Base-by-base conservation (phyloP, 2,888 invertebrate species). In the Himalopsyche japonica region DNA sequence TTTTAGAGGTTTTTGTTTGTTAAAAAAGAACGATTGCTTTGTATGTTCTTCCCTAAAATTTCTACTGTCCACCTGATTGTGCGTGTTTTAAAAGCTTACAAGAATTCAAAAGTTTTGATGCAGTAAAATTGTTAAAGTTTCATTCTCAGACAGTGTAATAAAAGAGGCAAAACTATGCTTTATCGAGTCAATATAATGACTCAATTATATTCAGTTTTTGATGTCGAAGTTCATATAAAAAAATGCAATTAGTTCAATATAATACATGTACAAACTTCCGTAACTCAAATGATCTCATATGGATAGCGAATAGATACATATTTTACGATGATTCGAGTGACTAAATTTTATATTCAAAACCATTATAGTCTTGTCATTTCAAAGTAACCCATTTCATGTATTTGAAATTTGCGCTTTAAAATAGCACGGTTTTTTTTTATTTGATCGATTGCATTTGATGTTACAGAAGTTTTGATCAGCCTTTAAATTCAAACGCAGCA, bases 61-160 rank as follows among this genome's bases (percentile, higher is more conserved):
- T 83, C 85, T 85, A 85, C 85, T 64, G 85, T 34, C 85, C 49
- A 57, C 82, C 85, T 92, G 92, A 92, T 43, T 91, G 86, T 82
- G 78, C 80, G 43, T 27, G 70, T 70, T 70, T 70, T 70, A 70
- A 70, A 70, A 70, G 70, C 70, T 27, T 70, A 70, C 70, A 57
- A 57, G 8, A 57, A 20, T 57, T n/a, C 57, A 57, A 57, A 43
- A 1, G 43, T 43, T 43, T 7, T 43, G 43, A 43, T 43, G 43
- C 43, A 43, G 43, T 43, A 43, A 15, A 43, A 43, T 43, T 6
- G 15, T 15, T 43, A 43, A 43, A 15, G 43, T 3, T 43, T 43
- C 43, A 43, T 43, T 43, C 43, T 43, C 43, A 43, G 43, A 43
- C 43, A 43, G 43, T 43, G 2, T 43, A 43, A 43, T 43, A 43